These are phyloP conservation scores for Reticulitermes speratus DNA, from an alignment of 1,140 invertebrate species.

Conservation along the genomic window DNA sequence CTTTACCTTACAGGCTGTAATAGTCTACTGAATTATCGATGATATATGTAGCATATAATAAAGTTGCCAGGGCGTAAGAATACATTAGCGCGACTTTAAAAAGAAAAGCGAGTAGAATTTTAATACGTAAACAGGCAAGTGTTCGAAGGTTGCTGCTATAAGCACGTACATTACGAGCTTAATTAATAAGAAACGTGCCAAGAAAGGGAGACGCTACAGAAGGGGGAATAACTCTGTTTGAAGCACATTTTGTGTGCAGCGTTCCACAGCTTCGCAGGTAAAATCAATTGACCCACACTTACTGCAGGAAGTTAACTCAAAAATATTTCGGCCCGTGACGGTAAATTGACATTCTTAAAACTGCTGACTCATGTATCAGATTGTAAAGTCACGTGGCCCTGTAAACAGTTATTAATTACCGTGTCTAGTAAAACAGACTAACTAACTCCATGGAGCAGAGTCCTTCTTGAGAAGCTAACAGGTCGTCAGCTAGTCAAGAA, in stretches of 20 bases:
- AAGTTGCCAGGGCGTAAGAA: background rate
- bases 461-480: too few species aligned
- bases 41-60: background rate
- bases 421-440: too few species aligned
- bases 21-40: background rate
- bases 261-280: background rate
- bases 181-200: background rate
- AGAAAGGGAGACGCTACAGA: background rate
- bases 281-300: background rate
- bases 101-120: background rate
- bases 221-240: background rate
- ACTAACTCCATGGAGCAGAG: too few species aligned
- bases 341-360: too few species aligned
- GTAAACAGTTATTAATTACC: too few species aligned
- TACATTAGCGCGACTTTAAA: background rate
- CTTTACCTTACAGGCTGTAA: background rate
- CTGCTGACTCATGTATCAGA: too few species aligned
- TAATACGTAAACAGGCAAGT: conserved; percentile 8
- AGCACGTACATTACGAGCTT: background rate
- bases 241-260: background rate
- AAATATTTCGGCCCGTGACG: too few species aligned
- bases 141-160: background rate
- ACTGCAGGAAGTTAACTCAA: background rate
- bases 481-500: too few species aligned
- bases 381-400: too few species aligned